Base-by-base conservation (phyloP, 2,113 vertebrate genomes). In the Tetraodon nigroviridis region DNA sequence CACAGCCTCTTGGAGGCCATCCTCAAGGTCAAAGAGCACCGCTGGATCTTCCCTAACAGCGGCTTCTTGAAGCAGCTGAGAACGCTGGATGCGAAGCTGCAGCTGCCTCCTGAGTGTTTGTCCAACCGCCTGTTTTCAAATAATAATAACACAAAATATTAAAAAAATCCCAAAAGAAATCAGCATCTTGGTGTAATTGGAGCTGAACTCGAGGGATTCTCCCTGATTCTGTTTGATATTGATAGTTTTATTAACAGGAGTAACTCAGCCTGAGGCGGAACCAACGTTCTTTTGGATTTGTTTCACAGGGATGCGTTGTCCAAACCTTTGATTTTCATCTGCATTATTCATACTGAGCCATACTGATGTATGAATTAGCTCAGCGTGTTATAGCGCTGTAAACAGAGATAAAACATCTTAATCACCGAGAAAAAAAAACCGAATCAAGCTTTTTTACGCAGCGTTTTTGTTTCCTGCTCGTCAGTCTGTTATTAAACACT, bases 41-140 rank as follows among this genome's bases (percentile, higher is more conserved):
- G 92, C 55, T 91, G 91, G 89, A 92, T 92, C 55, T 92, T 90
- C 60, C 92, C 91, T 37, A 92, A 93, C 69, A 73, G 61, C 27
- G 91, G 91, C 27, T 92, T 92, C 66, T 88, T 93, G 14, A 87
- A 69, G 61, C 91, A 92, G 85, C 90, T 92, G 7, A 2, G 60
- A 20, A 79, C 69, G 18, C 79, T 92, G 75, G 90, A 92, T 27
- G 41, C 65, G n/a, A 75, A 79, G 68, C 75, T 90, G 17, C 53
- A 18, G 11, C 55, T 11, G 69, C 17, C 29, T 45, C 50, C 15
- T 54, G 51, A 67, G 47, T 32, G 42, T 17, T 17, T 44, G 1
- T 16, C 42, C 42, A 17, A 16, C 42, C 0, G 13, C 3, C 2
- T 11, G 5, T 60, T 71, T 67, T 67, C 29, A 27, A 27, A 27